A percentile compares a stretch with the other conserved stretches of the same genome.
phyloP scores from a whole-genome alignment of 2,113 vertebrate species.

The Bubalus kerabau region DNA sequence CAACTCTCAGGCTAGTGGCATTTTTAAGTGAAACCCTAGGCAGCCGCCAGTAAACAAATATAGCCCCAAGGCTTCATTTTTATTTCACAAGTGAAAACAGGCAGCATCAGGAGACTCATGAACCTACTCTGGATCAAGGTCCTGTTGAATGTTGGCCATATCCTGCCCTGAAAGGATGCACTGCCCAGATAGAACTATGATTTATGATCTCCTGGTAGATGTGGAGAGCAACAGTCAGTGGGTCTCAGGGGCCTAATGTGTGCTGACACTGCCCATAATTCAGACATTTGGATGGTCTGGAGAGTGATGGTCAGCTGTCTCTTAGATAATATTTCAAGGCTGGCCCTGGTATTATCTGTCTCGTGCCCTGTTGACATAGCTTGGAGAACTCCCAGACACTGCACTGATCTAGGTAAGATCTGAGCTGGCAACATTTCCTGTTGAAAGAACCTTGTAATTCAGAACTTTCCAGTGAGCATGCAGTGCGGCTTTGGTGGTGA shows the following conservation, averaged over 20 bases:
- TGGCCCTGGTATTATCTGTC: not conserved
- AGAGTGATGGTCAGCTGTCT: rapidly evolving
- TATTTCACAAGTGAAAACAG: not conserved
- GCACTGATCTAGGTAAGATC: slow-evolving; percentile 4
- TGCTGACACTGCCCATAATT: not conserved
- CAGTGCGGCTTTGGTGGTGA: not conserved
- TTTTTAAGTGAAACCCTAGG: not conserved
- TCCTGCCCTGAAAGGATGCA: not conserved
- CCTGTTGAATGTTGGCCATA: not conserved
- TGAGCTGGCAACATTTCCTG: slow-evolving; percentile 22
- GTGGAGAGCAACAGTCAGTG: not conserved
- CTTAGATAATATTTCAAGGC: not conserved
- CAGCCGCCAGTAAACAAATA: not conserved
- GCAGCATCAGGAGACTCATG: not conserved
- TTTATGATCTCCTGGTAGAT: not conserved
- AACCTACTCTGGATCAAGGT: not conserved
- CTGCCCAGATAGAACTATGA: not conserved
- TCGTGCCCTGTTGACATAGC: not conserved
- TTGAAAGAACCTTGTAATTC: slow-evolving; percentile 53
- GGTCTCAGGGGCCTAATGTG: not conserved
- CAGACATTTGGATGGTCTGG: not conserved
- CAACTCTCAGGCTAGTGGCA: not conserved
- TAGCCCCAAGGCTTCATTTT: not conserved
- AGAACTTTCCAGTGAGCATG: slow-evolving; percentile 60
- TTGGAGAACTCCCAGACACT: slow-evolving; percentile 44